Conservation (phyloP, 1,140 invertebrate species). For the Listronotus oregonensis region DNA sequence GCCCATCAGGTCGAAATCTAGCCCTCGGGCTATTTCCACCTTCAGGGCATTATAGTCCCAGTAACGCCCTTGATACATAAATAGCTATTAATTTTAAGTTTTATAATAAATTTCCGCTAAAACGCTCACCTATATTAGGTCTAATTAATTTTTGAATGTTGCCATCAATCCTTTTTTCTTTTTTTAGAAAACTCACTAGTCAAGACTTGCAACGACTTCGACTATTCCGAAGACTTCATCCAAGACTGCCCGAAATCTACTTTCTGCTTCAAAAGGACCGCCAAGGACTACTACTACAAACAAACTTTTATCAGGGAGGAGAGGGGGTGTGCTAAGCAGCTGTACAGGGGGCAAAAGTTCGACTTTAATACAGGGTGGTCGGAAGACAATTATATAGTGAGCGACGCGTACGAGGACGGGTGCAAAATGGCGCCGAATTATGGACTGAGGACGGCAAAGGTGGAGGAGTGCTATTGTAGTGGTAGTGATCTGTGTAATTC, state of each 20-base stretch:
- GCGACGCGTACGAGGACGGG: constrained; percentile 14
- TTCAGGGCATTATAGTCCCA: too few species aligned
- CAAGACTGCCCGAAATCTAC: constrained; percentile 29
- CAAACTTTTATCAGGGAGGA: constrained; percentile 9
- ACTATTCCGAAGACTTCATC: constrained; percentile 13
- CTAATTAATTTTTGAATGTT: too few species aligned
- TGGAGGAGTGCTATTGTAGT: constrained; percentile 28
- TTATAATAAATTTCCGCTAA: too few species aligned
- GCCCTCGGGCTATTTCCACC: too few species aligned
- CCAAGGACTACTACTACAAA: constrained; percentile 12
- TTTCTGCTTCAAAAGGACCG: constrained; percentile 23
- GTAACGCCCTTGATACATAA: too few species aligned
- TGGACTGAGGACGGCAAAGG: constrained; percentile 4
- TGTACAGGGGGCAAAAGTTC: constrained; percentile 23
- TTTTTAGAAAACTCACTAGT: background rate
- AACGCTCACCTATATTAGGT: too few species aligned
- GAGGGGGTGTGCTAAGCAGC: constrained; percentile 23
- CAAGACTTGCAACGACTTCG: constrained; percentile 20
- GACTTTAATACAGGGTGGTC: constrained; percentile 3
- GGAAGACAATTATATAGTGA: constrained; percentile 5
- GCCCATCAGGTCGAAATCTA: too few species aligned
- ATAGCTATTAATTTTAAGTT: too few species aligned
- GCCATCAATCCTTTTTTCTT: too few species aligned
- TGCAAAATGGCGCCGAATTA: constrained; percentile 13
- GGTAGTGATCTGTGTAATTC: constrained; percentile 24